Base-by-base conservation (phyloP, 1,140 invertebrate species). In the Drosophila littoralis region DNA sequence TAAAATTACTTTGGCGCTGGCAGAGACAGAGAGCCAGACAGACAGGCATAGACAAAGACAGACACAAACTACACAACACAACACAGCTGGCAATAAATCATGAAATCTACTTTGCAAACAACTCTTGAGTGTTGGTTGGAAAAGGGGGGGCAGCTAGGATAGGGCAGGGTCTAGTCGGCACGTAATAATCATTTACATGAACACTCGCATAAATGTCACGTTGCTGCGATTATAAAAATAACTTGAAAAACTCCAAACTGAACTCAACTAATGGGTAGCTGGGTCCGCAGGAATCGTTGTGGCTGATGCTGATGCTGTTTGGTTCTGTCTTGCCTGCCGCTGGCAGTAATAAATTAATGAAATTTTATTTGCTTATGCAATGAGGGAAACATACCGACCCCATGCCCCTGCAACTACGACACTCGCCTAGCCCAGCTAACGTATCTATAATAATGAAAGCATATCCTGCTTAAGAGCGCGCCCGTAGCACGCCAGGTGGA, bases 171-270 rank as follows among this genome's bases (percentile, higher is more conserved):
- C 42, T 58, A 48, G 59, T 59, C 75, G 79, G 83, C 79, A 89
- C 84, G 84, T 89, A 88, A 88, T 88, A 88, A 88, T 88, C 80
- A 88, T 88, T 88, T 88, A 88, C 84, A 88, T 88, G 84, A 86
- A 88, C 84, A 89, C 84, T 88, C 84, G 84, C 84, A 89, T 88
- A 88, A 88, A 88, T 88, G 84, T 88, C 84, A 88, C 84, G 84
- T 89, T 84, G 84, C 74, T 77, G 73, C 84, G 75, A 80, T 89
- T 89, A 84, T 83, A 88, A 89, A 89, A 88, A 88, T 89, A 88
- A 77, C 83, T 83, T 60, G 76, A 79, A 46, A 50, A 82, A 88
- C 84, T 88, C 66, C 72, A 88, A 86, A 88, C 83, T 79, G 32
- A 69, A 79, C 76, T 77, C 22, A 67, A 75, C 75, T 72, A 79